Evolutionary conservation across 2,113 vertebrate species (phyloP), one percentile per base, ranked within the genome.

Genomic region (Eulemur macaco): DNA sequence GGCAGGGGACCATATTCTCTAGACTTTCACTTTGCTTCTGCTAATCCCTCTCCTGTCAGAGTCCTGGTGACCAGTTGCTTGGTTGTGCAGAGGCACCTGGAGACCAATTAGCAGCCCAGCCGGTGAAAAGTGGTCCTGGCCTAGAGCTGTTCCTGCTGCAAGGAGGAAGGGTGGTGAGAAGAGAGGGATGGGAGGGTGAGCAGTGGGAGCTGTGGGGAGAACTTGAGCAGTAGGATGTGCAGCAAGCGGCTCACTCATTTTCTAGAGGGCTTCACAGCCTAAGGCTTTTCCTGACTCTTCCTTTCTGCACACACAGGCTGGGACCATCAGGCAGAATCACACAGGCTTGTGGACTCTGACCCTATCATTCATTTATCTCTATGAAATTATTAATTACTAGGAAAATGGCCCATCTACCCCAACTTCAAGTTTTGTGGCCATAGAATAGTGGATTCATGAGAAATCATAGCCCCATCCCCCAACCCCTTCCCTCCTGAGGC

Each of bases 61-160:
- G 47, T 91, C 64, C 4, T 52, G 73, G 86, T 42, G 89, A 93
- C 69, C 69, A 68, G 86, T 56, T 1, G 8, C 39, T 77, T n/a
- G 23, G 27, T 52, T 95, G 74, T 86, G 39, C 89, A 64, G 73
- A 95, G 83, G 52, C 45, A 96, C 78, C 68, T 93, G 69, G 97
- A 89, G 91, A 96, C 96, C 95, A 97, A 45, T 96, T 96, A 98
- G 83, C 47, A 89, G 74, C 68, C 14, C 29, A 81, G 64, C 45
- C 56, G 85, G 74, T 34, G 6, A 74, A 84, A 89, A 95, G 23
- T 52, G 23, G 60, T 60, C 52, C 76, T 90, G 82, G 93, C 90
- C 96, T 50, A 17, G 76, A 85, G 86, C 80, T 56, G 20, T 39
- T 94, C 52, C 77, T 93, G 23, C 21, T 21, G 29, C 31, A 42